Evolutionary conservation across 2,797 vertebrate genomes (phyloP).

Genomic region (Fringilla coelebs): DNA sequence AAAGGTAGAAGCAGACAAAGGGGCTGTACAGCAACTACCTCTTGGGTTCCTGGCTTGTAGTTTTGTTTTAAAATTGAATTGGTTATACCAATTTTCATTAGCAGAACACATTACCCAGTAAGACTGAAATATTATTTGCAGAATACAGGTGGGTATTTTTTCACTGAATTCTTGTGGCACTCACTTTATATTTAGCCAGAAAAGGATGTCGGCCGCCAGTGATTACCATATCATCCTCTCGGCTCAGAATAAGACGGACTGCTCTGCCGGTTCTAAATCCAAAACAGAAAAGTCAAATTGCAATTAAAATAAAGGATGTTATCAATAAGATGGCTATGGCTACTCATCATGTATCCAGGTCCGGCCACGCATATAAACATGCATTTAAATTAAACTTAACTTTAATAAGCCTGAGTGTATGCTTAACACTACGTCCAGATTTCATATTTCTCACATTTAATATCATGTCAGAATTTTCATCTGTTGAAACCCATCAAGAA

Average conservation of each 20-base stretch:
- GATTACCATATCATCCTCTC: slow-evolving; percentile 90
- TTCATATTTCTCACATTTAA: not conserved
- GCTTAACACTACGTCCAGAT: not conserved
- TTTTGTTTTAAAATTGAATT: not conserved
- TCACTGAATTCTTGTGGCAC: slow-evolving; percentile 15
- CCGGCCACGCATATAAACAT: not conserved
- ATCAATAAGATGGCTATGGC: not conserved
- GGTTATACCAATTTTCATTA: not conserved
- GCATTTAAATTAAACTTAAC: not conserved
- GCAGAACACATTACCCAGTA: not conserved
- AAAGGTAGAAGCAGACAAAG: not conserved
- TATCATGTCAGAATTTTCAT: not conserved
- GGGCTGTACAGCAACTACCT: not conserved
- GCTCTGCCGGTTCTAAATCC: slow-evolving; percentile 78
- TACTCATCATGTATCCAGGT: not conserved
- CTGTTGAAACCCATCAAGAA: not conserved
- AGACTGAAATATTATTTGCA: not conserved
- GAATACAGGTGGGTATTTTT: not conserved
- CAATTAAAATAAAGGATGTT: not conserved
- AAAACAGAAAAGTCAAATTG: not conserved
- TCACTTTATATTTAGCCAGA: slow-evolving; percentile 87
- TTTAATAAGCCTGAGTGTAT: not conserved
- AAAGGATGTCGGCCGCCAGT: slow-evolving; percentile 86
- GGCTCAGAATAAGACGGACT: slow-evolving; percentile 83
- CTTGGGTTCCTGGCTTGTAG: not conserved